Evolutionary conservation across 2,888 invertebrate genomes (phyloP).

Genomic region (Phyllotreta cruciferae): DNA sequence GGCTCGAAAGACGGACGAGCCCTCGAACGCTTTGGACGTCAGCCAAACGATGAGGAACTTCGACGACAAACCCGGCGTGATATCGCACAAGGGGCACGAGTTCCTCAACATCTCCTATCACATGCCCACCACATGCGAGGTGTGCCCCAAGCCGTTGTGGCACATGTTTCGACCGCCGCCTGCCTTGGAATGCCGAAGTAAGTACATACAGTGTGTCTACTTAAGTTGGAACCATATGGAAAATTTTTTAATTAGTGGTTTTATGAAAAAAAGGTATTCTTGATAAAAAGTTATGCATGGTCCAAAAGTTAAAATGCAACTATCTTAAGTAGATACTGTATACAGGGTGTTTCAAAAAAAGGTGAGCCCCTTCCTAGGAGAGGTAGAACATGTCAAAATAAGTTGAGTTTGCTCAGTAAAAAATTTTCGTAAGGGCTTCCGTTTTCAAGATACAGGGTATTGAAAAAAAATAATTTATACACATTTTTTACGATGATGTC

Average conservation of each 20-base stretch:
- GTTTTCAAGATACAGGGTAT: no score
- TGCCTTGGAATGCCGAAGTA: constrained; percentile 95
- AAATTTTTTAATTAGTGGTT: background rate
- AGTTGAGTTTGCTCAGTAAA: no score
- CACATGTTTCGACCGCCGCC: constrained; percentile 98
- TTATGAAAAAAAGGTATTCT: no score
- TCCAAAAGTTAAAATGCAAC: background rate
- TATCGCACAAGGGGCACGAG: constrained; percentile 87
- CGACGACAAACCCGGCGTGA: constrained; percentile 60
- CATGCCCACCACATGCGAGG: constrained; percentile 98
- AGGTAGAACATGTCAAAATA: no score
- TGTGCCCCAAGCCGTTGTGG: constrained; percentile 96
- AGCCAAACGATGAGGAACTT: constrained; percentile 61
- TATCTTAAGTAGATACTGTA: no score
- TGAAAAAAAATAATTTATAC: no score
- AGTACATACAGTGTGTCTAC: constrained; percentile 55
- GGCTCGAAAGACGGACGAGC: constrained; percentile 78
- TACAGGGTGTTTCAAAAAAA: no score
- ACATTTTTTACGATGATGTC: no score
- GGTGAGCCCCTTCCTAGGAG: no score
- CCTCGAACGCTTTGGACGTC: constrained; percentile 61
- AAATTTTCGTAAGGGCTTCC: no score
- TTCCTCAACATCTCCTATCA: constrained; percentile 96
- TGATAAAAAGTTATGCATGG: background rate
- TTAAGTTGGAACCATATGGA: no score